Percentiles rank a stretch among this genome's conserved stretches.
Evolutionary conservation across 2,113 vertebrate genomes (phyloP).

Genomic region (Lophotis ruficrista): DNA sequence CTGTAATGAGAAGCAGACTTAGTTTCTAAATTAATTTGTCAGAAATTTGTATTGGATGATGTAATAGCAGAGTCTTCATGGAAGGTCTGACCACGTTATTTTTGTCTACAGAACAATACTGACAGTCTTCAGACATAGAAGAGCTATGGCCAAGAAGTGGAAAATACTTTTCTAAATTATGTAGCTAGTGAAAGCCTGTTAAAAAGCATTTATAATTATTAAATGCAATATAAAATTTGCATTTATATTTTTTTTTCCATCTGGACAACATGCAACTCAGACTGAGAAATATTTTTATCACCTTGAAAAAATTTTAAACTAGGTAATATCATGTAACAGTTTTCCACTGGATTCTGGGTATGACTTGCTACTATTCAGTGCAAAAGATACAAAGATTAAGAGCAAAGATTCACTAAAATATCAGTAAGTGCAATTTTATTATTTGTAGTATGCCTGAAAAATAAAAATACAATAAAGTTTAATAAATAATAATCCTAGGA

Average conservation of each 20-base stretch:
- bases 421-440: background rate
- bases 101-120: background rate
- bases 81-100: background rate
- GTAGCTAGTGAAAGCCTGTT: background rate
- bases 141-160: background rate
- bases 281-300: background rate
- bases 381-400: background rate
- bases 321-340: background rate
- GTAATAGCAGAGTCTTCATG: background rate
- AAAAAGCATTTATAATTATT: background rate
- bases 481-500: constrained; percentile 8
- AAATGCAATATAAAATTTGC: background rate
- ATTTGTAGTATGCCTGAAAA: background rate
- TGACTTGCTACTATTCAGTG: background rate
- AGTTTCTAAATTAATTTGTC: constrained; percentile 9
- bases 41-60: background rate
- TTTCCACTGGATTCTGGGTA: background rate
- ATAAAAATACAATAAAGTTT: constrained; percentile 33
- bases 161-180: background rate
- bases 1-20: background rate
- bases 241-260: background rate
- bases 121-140: background rate
- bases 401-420: background rate
- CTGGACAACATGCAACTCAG: background rate
- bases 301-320: background rate